Evolutionary conservation across 2,888 invertebrate genomes (phyloP), one percentile per base, ranked within the genome.

Genomic region (Dorcus hopei): DNA sequence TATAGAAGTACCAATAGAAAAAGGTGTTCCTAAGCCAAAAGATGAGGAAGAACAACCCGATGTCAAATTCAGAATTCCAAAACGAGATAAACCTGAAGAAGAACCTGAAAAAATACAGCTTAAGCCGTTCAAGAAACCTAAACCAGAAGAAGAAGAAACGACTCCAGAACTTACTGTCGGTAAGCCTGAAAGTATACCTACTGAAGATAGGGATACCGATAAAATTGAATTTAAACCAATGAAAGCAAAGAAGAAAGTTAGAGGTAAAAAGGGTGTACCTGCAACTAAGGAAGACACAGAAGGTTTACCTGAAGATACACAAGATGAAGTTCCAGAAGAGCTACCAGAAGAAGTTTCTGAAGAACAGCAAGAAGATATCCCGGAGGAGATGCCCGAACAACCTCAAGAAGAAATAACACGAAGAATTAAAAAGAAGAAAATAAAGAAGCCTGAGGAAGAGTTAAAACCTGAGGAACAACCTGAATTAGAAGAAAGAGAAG

Each of bases 1-100:
- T 1, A 54, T 65, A 58, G 57, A 78, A 67, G 65, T 77, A 60
- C 72, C 74, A 2, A 47, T 79, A 43, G 67, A 74, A 61, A 74
- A 74, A 61, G 79, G 80, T 45, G 69, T 71, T 62, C 77, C 79
- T 1, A 76, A 80, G 62, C 75, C 77, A 38, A 67, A 71, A 9
- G 78, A 79, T 62, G 77, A 80, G 39, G 76, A 77, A 49, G 76
- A 79, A 64, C 74, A 75, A 61, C 75, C 78, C 2, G 80, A 80
- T 58, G 70, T 79, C 8, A 80, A 79, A 63, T 78, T 79, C 26
- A 69, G 72, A 68, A 64, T 69, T 60, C 56, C 70, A 52, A 53
- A 71, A 59, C 67, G 65, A 63, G 67, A 68, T 53, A 75, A 75
- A 61, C 74, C 73, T 52, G 72, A 72, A 59, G 74, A 65, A 39